Percentiles rank a stretch among this genome's conserved stretches.
These are phyloP conservation scores for Halichondria panicea DNA, from an alignment of 37 sponge, comb jelly and placozoan species.

Conservation along the genomic window DNA sequence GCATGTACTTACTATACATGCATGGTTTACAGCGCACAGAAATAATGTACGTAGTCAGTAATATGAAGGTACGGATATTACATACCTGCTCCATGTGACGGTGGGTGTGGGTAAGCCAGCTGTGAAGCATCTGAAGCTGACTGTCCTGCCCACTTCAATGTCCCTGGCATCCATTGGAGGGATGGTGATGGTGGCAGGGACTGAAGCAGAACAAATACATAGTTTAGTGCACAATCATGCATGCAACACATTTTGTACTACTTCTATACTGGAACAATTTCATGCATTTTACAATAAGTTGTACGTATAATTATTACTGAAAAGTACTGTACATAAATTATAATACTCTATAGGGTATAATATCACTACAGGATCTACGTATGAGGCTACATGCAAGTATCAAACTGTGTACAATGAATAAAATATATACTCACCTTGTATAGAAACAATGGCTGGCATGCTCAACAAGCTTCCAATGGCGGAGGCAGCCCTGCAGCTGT, in stretches of 20 bases:
- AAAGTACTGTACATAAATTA: too few species aligned
- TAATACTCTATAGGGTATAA: too few species aligned
- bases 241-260: too few species aligned
- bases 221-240: not conserved
- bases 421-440: conserved; percentile 43
- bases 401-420: not conserved
- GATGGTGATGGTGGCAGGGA: conserved; percentile 39
- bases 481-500: conserved; percentile 47
- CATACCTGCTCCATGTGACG: conserved; percentile 42
- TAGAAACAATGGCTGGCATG: conserved; percentile 1
- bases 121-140: conserved; percentile 45
- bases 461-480: conserved; percentile 52
- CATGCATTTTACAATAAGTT: too few species aligned
- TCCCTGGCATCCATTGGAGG: conserved; percentile 16
- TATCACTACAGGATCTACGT: too few species aligned
- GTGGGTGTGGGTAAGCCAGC: conserved; percentile 57
- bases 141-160: conserved; percentile 7
- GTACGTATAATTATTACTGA: too few species aligned
- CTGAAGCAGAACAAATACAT: conserved; percentile 12
- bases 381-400: too few species aligned
- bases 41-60: too few species aligned
- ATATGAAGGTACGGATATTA: too few species aligned
- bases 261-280: too few species aligned
- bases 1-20: too few species aligned
- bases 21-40: too few species aligned